Evolutionary conservation across 2,888 invertebrate species (phyloP).

Genomic region (Apeira syringaria): DNA sequence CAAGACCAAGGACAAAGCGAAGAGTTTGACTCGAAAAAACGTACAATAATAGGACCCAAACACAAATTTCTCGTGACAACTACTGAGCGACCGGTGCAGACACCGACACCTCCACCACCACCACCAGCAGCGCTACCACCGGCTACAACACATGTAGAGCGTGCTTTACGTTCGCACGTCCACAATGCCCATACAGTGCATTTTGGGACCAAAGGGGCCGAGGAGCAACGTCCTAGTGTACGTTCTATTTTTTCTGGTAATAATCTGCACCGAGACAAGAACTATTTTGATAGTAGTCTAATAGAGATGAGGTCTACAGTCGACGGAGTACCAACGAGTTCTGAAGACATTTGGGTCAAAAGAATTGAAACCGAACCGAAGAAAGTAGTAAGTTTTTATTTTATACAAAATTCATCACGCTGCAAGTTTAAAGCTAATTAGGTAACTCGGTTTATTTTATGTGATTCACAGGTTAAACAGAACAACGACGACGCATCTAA

Average conservation of each 20-base stretch:
- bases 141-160: constrained; percentile 67
- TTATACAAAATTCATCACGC: neutral
- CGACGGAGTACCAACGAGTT: constrained; percentile 84
- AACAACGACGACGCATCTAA: constrained; percentile 30
- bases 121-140: constrained; percentile 49
- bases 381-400: constrained; percentile 77
- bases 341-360: constrained; percentile 89
- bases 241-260: constrained; percentile 83
- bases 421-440: neutral
- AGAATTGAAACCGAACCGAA: constrained; percentile 68
- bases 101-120: constrained; percentile 41
- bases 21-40: constrained; percentile 59
- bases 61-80: constrained; percentile 74
- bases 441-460: neutral
- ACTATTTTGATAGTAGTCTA: constrained; percentile 92
- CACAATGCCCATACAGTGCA: constrained; percentile 87
- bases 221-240: constrained; percentile 83
- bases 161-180: constrained; percentile 73
- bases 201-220: constrained; percentile 85
- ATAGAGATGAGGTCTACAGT: constrained; percentile 91
- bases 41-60: constrained; percentile 69
- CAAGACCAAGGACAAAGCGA: constrained; percentile 28
- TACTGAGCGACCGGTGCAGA: constrained; percentile 34
- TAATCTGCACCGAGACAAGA: constrained; percentile 88
- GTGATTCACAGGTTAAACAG: constrained; percentile 34